Base-by-base conservation (phyloP, 2,797 vertebrate species). In the Octomys mimax region DNA sequence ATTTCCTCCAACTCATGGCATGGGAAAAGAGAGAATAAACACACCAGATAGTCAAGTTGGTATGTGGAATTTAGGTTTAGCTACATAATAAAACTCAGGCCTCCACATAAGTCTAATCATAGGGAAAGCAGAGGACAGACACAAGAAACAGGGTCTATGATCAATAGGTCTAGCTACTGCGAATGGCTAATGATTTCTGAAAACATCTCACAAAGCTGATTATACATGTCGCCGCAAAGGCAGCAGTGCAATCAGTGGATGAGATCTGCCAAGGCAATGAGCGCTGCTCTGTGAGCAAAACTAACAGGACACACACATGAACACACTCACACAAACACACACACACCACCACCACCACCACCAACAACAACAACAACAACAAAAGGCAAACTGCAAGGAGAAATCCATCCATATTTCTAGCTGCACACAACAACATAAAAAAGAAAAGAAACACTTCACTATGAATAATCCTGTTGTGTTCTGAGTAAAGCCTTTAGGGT, bases 381-480 rank as follows among this genome's bases (percentile, higher is more conserved):
- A 80, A 68, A 95, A 84, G 66, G 80, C 42, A 83, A 86, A 59
- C 46, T 70, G 54, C 88, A 66, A 39, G 42, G 61, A 95, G 86
- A 94, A 95, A 97, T 89, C 61, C 78, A 96, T 83, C 94, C 95
- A 78, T 80, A 66, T 36, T 49, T 59, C 64, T n/a, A 26, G 57
- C 18, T 83, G 95, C 71, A 73, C 83, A 94, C 66, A 85, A 88
- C 86, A 79, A 91, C 61, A 87, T 57, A 66, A 64, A 87, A 80
- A 83, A 73, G 59, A 89, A 96, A 96, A 95, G 81, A 88, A 96
- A 96, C 95, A 91, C 62, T 88, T 78, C 13, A 54, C 78, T 95
- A 89, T 97, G 96, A 97, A 96, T 96, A 97, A 92, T 61, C 3
- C 82, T 96, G 85, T 79, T 80, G 89, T 92, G 81, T 91, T 96